A percentile compares a stretch with the other conserved stretches of the same genome.
These are phyloP conservation scores for Amiota mariae DNA, from an alignment of 2,888 invertebrate species.

Conservation along the genomic window DNA sequence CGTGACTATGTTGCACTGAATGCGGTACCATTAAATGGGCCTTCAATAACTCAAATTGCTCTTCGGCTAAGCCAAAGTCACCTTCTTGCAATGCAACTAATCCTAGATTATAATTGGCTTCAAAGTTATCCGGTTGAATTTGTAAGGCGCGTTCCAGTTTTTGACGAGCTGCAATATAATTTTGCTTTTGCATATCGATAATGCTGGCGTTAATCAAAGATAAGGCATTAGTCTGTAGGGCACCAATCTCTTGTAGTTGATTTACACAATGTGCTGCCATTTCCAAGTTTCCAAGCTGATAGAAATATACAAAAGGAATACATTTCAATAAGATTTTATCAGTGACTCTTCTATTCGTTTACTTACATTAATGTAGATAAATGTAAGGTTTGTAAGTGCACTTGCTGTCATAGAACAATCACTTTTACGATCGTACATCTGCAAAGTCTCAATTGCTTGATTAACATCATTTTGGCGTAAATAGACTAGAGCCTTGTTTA, in stretches of 20 bases:
- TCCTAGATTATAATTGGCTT: slow-evolving; percentile 89
- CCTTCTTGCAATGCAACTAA: slow-evolving; percentile 75
- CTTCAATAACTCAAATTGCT: slow-evolving; percentile 84
- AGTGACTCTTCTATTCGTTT: not conserved
- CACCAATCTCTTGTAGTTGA: slow-evolving; percentile 82
- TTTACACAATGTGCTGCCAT: slow-evolving; percentile 85
- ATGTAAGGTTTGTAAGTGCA: slow-evolving; percentile 89
- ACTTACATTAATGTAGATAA: slow-evolving; percentile 77
- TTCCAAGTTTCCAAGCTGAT: slow-evolving; percentile 85
- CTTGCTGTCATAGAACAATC: slow-evolving; percentile 85
- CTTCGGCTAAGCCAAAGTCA: slow-evolving; percentile 83
- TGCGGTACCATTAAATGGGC: slow-evolving; percentile 63
- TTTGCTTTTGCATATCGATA: slow-evolving; percentile 81
- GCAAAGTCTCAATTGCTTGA: slow-evolving; percentile 87
- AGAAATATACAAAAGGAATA: slow-evolving; percentile 36
- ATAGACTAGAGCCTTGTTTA: slow-evolving; percentile 91
- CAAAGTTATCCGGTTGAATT: slow-evolving; percentile 86
- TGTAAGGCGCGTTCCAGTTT: slow-evolving; percentile 84
- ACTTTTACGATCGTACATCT: slow-evolving; percentile 89
- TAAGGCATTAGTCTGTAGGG: slow-evolving; percentile 80
- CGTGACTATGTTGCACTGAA: slow-evolving; percentile 75
- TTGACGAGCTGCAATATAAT: slow-evolving; percentile 81
- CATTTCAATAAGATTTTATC: not conserved
- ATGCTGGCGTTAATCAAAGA: slow-evolving; percentile 91
- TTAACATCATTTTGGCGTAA: slow-evolving; percentile 86